Conservation (phyloP, 2,888 invertebrate species). For the Calameuta filiformis region DNA sequence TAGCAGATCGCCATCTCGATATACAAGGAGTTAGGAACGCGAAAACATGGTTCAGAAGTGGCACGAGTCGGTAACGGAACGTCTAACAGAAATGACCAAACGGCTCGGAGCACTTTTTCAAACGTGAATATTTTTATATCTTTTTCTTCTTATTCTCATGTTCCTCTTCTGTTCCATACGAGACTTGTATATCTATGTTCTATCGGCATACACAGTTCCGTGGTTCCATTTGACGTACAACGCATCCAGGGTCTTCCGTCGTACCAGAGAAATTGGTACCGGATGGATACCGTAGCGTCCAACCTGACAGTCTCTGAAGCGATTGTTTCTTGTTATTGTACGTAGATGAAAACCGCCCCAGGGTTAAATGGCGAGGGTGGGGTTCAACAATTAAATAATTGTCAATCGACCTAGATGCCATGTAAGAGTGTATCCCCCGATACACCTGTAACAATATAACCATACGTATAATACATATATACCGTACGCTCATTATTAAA, state of each 20-base stretch:
- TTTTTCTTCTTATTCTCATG: not conserved
- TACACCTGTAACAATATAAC: too few relatives aligned
- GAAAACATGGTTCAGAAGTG: constrained; percentile 26
- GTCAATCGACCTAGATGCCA: constrained; percentile 41
- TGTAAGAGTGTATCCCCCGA: not conserved
- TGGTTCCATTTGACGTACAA: too few relatives aligned
- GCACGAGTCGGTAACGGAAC: constrained; percentile 45
- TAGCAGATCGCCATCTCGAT: not conserved
- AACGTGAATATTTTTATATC: constrained; percentile 22
- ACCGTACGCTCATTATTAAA: too few relatives aligned
- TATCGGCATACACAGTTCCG: too few relatives aligned
- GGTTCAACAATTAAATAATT: constrained; percentile 47
- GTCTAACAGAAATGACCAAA: constrained; percentile 26
- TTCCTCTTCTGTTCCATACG: not conserved
- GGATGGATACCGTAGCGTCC: too few relatives aligned
- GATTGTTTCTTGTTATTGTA: too few relatives aligned
- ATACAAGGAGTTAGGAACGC: not conserved
- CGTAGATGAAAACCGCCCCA: not conserved
- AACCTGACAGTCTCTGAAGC: too few relatives aligned
- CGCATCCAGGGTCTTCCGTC: too few relatives aligned
- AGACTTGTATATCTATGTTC: too few relatives aligned
- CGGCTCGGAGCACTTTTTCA: constrained; percentile 29
- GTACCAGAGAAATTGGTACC: too few relatives aligned
- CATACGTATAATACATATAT: too few relatives aligned
- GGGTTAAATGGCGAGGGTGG: constrained; percentile 17